Evolutionary conservation across 2,797 vertebrate genomes (phyloP).

Genomic region (Ctenochaetus hawaiiensis): DNA sequence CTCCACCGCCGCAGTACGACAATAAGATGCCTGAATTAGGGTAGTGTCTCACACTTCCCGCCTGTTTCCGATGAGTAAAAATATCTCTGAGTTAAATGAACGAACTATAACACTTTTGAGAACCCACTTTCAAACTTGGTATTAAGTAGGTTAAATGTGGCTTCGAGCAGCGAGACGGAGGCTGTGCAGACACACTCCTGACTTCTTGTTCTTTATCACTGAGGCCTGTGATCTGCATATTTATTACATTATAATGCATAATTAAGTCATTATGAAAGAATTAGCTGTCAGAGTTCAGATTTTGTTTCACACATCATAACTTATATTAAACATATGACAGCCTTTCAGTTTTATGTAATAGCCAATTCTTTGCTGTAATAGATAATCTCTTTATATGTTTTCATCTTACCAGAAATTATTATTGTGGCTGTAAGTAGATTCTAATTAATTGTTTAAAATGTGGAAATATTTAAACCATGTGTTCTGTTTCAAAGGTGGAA

Average conservation of each 20-base stretch:
- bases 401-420: neutral
- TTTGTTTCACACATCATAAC: constrained; percentile 15
- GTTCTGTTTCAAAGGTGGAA: constrained; percentile 17
- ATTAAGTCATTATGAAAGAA: constrained; percentile 23
- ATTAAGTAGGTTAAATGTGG: constrained; percentile 44
- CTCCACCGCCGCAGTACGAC: constrained; percentile 94
- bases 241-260: constrained; percentile 44
- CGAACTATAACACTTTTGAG: constrained; percentile 43
- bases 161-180: constrained; percentile 18
- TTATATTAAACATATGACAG: constrained; percentile 12
- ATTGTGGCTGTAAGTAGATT: constrained; percentile 4
- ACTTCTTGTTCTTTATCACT: constrained; percentile 15
- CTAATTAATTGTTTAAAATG: constrained; percentile 5
- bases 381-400: neutral
- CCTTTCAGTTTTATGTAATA: constrained; percentile 46
- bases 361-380: neutral
- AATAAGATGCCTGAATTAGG: constrained; percentile 77
- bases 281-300: constrained; percentile 16
- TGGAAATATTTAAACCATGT: neutral
- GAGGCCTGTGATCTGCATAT: constrained; percentile 41
- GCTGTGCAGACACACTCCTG: constrained; percentile 2
- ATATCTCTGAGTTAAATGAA: constrained; percentile 37
- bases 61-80: constrained; percentile 20
- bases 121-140: constrained; percentile 42
- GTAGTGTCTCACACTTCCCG: constrained; percentile 34